A percentile compares a stretch with the other conserved stretches of the same genome.
phyloP scores from a whole-genome alignment of 2,888 invertebrate species.

The Selenia dentaria region DNA sequence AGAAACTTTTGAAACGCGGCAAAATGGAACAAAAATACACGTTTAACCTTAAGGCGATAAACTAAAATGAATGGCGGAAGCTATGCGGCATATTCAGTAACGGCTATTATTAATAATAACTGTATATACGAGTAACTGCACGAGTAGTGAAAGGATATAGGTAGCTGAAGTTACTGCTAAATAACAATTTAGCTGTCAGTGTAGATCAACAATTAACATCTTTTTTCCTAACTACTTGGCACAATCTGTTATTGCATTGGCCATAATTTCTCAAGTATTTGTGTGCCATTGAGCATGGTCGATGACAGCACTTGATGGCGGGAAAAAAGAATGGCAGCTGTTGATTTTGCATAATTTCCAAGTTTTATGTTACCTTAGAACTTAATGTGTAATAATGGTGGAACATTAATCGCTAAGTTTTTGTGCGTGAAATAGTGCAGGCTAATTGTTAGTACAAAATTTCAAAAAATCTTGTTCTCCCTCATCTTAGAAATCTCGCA shows the following conservation, averaged over 20 bases:
- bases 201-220: not conserved
- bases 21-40: constrained; percentile 17
- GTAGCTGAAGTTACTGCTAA: constrained; percentile 3
- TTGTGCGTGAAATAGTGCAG: too few species aligned
- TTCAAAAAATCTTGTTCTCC: too few species aligned
- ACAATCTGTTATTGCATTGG: not conserved
- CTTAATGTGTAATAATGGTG: too few species aligned
- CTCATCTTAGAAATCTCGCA: too few species aligned
- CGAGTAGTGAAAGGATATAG: constrained; percentile 18
- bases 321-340: too few species aligned
- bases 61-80: constrained; percentile 37
- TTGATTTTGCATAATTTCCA: too few species aligned
- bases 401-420: too few species aligned
- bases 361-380: too few species aligned
- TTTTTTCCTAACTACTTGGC: not conserved
- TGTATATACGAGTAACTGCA: constrained; percentile 6
- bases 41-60: constrained; percentile 27
- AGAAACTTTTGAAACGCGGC: constrained; percentile 5
- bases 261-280: too few species aligned
- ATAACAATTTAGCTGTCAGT: constrained; percentile 1
- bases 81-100: constrained; percentile 16
- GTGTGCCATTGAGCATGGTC: too few species aligned
- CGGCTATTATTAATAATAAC: constrained; percentile 19
- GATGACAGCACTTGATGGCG: too few species aligned
- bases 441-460: too few species aligned